These are phyloP conservation scores for Schizaphis graminum DNA, from an alignment of 2,888 invertebrate genomes.

Conservation along the genomic window DNA sequence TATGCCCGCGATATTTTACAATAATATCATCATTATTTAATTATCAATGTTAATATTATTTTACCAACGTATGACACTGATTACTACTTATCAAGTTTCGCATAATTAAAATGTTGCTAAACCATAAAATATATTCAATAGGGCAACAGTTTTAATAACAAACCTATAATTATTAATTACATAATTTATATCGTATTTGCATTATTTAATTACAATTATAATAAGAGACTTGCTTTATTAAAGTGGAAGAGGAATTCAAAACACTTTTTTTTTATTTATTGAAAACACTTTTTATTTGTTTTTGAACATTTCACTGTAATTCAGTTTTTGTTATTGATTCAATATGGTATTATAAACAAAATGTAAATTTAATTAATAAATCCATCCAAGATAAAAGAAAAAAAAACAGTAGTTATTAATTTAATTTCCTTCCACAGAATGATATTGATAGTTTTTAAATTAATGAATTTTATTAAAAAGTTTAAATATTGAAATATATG, in stretches of 20 bases:
- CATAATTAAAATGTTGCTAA: conserved; percentile 1
- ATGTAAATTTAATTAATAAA: conserved; percentile 43
- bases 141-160: background rate
- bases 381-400: background rate
- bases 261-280: conserved; percentile 2
- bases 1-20: background rate
- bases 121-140: background rate
- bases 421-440: background rate
- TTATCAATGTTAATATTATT: conserved; percentile 1
- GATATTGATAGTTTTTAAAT: conserved; percentile 17
- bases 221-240: conserved; percentile 16
- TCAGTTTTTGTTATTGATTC: conserved; percentile 38
- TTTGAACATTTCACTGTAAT: conserved; percentile 27
- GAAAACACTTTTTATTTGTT: conserved; percentile 35
- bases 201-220: conserved; percentile 32
- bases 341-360: conserved; percentile 1
- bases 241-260: conserved; percentile 12
- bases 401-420: background rate
- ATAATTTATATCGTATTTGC: background rate
- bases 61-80: background rate
- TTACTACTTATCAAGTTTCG: conserved; percentile 34
- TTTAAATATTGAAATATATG: conserved; percentile 38
- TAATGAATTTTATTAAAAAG: conserved; percentile 29
- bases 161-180: conserved; percentile 24
- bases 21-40: background rate